A percentile compares a stretch with the other conserved stretches of the same genome.
These are phyloP conservation scores for Amazona guildingii DNA, from an alignment of 2,113 vertebrate species.

Conservation along the genomic window DNA sequence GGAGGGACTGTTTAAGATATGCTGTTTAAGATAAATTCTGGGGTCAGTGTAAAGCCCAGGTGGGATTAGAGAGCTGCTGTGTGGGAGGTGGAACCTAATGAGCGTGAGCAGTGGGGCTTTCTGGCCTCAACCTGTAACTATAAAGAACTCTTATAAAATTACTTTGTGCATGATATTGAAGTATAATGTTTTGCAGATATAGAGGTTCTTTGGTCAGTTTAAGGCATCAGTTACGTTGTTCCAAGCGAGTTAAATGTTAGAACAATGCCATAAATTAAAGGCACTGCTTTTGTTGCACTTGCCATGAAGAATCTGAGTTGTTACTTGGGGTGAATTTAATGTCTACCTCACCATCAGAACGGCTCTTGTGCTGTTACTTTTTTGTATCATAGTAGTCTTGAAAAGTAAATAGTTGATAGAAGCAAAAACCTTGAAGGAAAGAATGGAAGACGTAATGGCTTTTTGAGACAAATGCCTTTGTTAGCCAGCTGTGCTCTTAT, in stretches of 20 bases:
- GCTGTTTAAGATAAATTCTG: background rate
- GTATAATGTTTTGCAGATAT: background rate
- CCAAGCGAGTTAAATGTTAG: background rate
- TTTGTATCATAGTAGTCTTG: background rate
- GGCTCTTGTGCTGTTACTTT: background rate
- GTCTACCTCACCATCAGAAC: background rate
- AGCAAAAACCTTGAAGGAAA: background rate
- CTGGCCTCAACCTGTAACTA: background rate
- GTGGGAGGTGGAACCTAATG: background rate
- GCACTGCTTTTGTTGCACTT: background rate
- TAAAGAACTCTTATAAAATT: background rate
- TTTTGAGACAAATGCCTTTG: background rate
- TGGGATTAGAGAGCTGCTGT: background rate
- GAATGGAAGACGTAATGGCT: background rate
- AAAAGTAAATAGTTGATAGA: constrained; percentile 2
- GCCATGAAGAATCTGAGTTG: background rate
- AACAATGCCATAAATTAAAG: background rate
- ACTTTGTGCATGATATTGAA: background rate
- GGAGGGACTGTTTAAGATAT: background rate
- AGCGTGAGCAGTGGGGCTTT: background rate
- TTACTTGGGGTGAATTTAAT: background rate
- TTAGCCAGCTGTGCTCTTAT: background rate
- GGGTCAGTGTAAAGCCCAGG: background rate
- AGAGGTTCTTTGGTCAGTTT: background rate
- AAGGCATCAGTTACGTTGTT: background rate